Base-by-base conservation (phyloP, 2,113 vertebrate genomes). In the Isichthys henryi region DNA sequence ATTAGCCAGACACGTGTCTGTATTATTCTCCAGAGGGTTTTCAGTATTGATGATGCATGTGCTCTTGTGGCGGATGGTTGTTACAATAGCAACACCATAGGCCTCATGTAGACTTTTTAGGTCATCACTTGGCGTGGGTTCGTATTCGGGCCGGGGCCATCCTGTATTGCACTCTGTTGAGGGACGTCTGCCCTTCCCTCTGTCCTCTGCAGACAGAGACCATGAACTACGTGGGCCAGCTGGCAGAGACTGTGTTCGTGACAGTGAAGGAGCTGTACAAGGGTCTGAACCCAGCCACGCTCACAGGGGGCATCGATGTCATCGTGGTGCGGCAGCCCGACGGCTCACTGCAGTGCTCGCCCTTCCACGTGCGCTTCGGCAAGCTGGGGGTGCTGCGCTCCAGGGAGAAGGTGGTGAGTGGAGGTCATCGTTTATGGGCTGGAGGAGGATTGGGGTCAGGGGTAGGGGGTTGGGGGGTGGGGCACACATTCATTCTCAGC, bases 221-320 rank as follows among this genome's bases (percentile, higher is more conserved):
- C 93, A 99, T 99, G 98, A 98, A 99, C 93, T 98, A 98, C 5
- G 94, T 99, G 93, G 98, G 97, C 84, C 97, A 98, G 91, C 92
- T 99, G 88, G 98, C 98, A 0, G 98, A 96, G 94, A 97, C 96
- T 0, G 96, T 99, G 90, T 95, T 98, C 0, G 96, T 97, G 92
- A 98, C 96, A 0, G 94, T 99, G 91, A 98, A 97, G 95, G 97
- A 97, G 92, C 96, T 99, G 46, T 99, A 99, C 93, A 94, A 10
- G 0, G 97, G 97, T 0, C 95, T 99, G 45, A 99, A 99, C 94
- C 97, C 98, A 0, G 96, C 97, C 92, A 99, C 97, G 0, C 96
- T 99, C 88, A 97, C 96, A 0, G 98, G 98, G 0, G 96, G 97
- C 89, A 99, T 99, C 0, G 97, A 99, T 0, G 97, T 99, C 87